phyloP scores from a whole-genome alignment of 2,113 vertebrate genomes.

The Actenoides lindsayi region DNA sequence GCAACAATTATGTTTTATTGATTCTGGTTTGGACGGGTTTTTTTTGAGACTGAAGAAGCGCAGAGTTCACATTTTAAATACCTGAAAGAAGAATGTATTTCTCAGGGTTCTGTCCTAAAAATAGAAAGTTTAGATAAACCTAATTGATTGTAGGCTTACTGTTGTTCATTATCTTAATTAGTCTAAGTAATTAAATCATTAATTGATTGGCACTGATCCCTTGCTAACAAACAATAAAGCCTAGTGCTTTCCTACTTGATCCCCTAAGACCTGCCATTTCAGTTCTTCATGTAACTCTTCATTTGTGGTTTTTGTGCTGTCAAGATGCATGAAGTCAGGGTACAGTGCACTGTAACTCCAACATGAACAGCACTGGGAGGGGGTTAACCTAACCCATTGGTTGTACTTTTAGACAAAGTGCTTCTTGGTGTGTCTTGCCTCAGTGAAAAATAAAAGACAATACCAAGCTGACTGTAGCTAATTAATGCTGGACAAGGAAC shows the following conservation, averaged over 20 bases:
- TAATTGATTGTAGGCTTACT: conserved; percentile 64
- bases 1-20: neutral
- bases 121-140: conserved; percentile 44
- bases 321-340: neutral
- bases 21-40: neutral
- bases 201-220: conserved; percentile 65
- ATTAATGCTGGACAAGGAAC: neutral
- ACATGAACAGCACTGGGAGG: neutral
- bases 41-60: neutral
- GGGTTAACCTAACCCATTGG: neutral
- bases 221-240: conserved; percentile 48
- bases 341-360: neutral
- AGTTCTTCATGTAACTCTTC: neutral
- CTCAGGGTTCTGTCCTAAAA: conserved; percentile 5
- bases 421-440: neutral
- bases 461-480: neutral
- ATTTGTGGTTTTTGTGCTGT: neutral
- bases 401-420: neutral
- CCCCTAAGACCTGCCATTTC: conserved; percentile 24
- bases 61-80: neutral
- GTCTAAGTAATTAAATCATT: conserved; percentile 70
- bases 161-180: conserved; percentile 69
- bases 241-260: conserved; percentile 31
- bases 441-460: neutral
- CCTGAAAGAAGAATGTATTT: neutral